These are phyloP conservation scores for Peromyscus leucopus DNA, from an alignment of 2,113 vertebrate species.

Conservation along the genomic window DNA sequence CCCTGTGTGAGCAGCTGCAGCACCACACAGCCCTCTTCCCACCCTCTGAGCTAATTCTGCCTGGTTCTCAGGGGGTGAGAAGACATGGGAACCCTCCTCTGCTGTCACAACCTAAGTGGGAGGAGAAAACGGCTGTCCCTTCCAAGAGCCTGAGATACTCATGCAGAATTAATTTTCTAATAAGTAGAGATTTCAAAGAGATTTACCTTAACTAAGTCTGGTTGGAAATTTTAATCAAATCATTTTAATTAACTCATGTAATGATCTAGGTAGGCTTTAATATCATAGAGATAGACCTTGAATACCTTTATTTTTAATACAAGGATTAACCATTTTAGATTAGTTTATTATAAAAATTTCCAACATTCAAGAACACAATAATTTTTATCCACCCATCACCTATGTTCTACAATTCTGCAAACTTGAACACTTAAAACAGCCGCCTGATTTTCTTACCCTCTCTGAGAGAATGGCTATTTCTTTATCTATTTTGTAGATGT, in stretches of 20 bases:
- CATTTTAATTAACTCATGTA: conserved; percentile 83
- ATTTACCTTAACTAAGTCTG: conserved; percentile 71
- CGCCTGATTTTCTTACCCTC: neutral
- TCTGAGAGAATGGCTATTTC: neutral
- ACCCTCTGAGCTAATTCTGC: neutral
- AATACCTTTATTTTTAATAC: conserved; percentile 56
- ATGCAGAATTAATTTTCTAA: conserved; percentile 13
- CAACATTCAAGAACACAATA: neutral
- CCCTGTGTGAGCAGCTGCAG: neutral
- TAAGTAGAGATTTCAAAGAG: conserved; percentile 77
- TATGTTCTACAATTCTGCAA: neutral
- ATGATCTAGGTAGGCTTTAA: conserved; percentile 78
- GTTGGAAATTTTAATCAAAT: conserved; percentile 72
- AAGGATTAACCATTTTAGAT: conserved; percentile 59
- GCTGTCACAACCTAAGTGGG: neutral
- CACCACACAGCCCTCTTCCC: no score
- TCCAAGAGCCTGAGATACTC: neutral
- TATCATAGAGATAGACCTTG: conserved; percentile 71
- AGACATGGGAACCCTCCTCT: neutral
- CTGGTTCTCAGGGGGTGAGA: neutral
- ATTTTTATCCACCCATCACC: neutral
- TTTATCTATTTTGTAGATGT: neutral
- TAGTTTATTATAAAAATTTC: conserved; percentile 54
- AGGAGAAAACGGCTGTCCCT: neutral
- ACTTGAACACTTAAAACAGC: neutral